phyloP scores from a whole-genome alignment of 92 coral and sea anemone species.

The Epizoanthus ramosus region DNA sequence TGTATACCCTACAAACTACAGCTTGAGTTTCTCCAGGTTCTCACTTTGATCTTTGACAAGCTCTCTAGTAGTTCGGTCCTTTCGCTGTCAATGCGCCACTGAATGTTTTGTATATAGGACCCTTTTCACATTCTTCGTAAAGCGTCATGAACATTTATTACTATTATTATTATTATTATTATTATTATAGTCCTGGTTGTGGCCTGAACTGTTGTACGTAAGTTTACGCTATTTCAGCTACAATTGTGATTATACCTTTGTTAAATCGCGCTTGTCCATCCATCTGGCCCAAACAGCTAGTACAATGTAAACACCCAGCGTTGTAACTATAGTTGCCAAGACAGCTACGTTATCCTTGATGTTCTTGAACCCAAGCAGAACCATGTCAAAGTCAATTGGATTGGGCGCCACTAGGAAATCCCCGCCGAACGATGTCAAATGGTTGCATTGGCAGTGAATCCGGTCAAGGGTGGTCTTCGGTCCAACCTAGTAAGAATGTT shows the following conservation, averaged over 20 bases:
- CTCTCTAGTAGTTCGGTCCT: no score
- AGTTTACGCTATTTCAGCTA: no score
- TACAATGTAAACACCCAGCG: slow-evolving; percentile 41
- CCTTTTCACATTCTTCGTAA: no score
- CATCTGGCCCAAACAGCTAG: slow-evolving; percentile 48
- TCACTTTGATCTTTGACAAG: no score
- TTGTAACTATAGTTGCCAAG: slow-evolving; percentile 41
- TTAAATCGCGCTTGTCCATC: slow-evolving; percentile 48
- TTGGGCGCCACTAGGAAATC: slow-evolving; percentile 55
- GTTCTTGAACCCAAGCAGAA: slow-evolving; percentile 53
- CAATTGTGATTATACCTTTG: slow-evolving; percentile 7
- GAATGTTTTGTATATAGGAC: no score
- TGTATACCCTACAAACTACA: no score
- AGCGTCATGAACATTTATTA: no score
- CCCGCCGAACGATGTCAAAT: slow-evolving; percentile 60
- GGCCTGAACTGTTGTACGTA: neutral
- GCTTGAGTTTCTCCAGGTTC: no score
- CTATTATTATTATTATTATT: no score
- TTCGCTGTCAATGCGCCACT: no score
- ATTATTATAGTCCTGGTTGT: no score
- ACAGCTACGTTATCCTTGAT: slow-evolving; percentile 54
- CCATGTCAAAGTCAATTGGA: slow-evolving; percentile 63
- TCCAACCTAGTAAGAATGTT: slow-evolving; percentile 20
- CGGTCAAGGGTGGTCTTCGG: slow-evolving; percentile 23
- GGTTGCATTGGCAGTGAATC: slow-evolving; percentile 55